Evolutionary conservation across 2,888 invertebrate genomes (phyloP), one percentile per base, ranked within the genome.

Genomic region (Plusia festucae): DNA sequence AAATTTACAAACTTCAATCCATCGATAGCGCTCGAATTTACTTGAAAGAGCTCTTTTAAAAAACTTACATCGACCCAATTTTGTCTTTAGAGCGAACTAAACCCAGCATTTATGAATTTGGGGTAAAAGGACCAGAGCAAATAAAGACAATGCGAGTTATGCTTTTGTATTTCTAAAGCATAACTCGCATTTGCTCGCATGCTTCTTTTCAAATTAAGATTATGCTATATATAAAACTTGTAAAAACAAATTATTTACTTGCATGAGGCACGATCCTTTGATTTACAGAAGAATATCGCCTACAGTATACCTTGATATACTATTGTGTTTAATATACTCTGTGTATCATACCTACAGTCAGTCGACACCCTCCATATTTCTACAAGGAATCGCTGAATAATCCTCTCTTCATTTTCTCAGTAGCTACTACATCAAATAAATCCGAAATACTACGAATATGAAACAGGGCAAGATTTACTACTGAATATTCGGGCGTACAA

Each of bases 61-160:
- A 67, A 68, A 58, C 72, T 73, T 72, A 69, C 60, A 70, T 57
- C 8, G 74, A 72, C 74, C 72, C 55, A 70, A 60, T 73, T 73
- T 6, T 30, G 60, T 24, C 16, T 58, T 72, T 44, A 16, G 51
- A 64, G 22, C 16, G 59, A 64, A 68, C 68, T 34, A 24, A 52
- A 22, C 30, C 8, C 22, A 51, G 57, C 20, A 24, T 44, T 40
- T n/a, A 40, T 6, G 13, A 30, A 16, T n/a, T 46, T 1, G 15
- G 24, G 13, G 6, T 9, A 18, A 30, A 18, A 16, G 20, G 9
- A 56, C 16, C 15, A 24, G 20, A 51, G 27, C 18, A 15, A 30
- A 49, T 49, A 13, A 30, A 15, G 30, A 46, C 30, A 24, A 61
- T 22, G 46, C 5, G 3, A 49, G 8, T 18, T 11, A 18, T 49